These are phyloP conservation scores for Drosophila athabasca DNA, from an alignment of 1,140 invertebrate genomes.

Conservation along the genomic window DNA sequence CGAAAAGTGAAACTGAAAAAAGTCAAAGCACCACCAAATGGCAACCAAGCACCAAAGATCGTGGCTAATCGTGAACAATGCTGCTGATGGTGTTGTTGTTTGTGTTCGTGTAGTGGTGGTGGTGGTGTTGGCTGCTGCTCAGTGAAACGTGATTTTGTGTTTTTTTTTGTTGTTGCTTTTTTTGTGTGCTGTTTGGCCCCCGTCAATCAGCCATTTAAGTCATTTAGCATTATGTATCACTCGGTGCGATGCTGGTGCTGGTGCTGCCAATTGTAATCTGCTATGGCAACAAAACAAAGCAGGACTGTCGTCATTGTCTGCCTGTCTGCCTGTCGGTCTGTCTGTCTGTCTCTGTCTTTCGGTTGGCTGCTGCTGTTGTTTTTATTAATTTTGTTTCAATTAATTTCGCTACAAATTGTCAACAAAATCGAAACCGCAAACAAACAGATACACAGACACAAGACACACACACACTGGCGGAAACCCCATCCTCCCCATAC, in stretches of 20 bases:
- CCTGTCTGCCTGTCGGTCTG: constrained; percentile 43
- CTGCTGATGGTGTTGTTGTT: constrained; percentile 43
- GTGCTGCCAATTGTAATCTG: constrained; percentile 70
- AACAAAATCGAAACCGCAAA: constrained; percentile 69
- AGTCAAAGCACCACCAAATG: constrained; percentile 55
- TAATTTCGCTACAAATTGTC: constrained; percentile 79
- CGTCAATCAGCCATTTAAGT: constrained; percentile 64
- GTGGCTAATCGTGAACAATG: constrained; percentile 72
- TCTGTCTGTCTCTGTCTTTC: constrained; percentile 11
- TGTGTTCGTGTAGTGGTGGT: constrained; percentile 32
- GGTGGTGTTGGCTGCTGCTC: constrained; percentile 36
- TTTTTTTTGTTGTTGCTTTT: constrained; percentile 1
- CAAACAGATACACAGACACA: constrained; percentile 20
- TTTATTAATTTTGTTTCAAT: constrained; percentile 78
- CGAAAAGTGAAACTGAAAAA: constrained; percentile 62
- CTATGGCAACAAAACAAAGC: constrained; percentile 22
- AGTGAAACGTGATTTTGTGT: constrained; percentile 67
- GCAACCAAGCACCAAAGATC: constrained; percentile 39
- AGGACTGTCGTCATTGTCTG: constrained; percentile 2
- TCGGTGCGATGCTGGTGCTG: constrained; percentile 33
- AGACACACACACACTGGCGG: neutral
- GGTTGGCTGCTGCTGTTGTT: constrained; percentile 55
- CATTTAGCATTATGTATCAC: constrained; percentile 74
- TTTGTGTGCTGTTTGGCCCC: constrained; percentile 17
- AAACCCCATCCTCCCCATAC: neutral